Base-by-base conservation (phyloP, 2,113 vertebrate genomes). In the Alethe diademata region DNA sequence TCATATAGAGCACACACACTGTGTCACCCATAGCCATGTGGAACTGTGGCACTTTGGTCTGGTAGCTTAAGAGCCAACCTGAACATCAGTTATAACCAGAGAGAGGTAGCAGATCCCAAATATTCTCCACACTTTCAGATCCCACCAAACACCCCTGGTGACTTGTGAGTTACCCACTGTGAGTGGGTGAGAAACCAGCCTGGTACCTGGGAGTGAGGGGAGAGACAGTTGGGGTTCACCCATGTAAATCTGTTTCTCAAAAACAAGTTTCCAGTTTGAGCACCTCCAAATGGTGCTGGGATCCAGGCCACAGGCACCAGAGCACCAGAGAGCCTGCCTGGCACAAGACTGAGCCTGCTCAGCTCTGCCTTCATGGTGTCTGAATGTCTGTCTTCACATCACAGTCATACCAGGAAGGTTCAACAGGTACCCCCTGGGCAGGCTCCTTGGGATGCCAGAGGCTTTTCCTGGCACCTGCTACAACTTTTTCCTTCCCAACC, bases 351-450 rank as follows among this genome's bases (percentile, higher is more conserved):
- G 64, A 73, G 36, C 42, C 14, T 56, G 29, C 80, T 33, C 0
- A 0, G 42, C 7, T 83, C 76, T 80, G 54, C 12, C 43, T 25
- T 89, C 33, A 9, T 24, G 36, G 17, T 78, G 40, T 48, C 50
- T 17, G 12, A 40, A 31, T 28, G 25, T 70, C 65, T 65, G 19
- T 26, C 47, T 58, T 81, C 69, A 48, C 11, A 45, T 2, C 5
- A 6, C 48, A 56, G 53, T 28, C 33, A 14, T 18, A 38, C 25
- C 28, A 53, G 38, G 19, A 47, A 62, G 23, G 23, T 47, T 19
- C 1, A 8, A 26, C 51, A 51, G 19, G 43, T 25, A 51, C 2
- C 23, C 4, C 4, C 8, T 78, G 7, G 0, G 0, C 40, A 31
- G 24, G 7, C 3, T 8, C 48, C 28, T 57, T 51, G 10, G 0